Evolutionary conservation across 2,888 invertebrate genomes (phyloP).

Genomic region (Myathropa florea): DNA sequence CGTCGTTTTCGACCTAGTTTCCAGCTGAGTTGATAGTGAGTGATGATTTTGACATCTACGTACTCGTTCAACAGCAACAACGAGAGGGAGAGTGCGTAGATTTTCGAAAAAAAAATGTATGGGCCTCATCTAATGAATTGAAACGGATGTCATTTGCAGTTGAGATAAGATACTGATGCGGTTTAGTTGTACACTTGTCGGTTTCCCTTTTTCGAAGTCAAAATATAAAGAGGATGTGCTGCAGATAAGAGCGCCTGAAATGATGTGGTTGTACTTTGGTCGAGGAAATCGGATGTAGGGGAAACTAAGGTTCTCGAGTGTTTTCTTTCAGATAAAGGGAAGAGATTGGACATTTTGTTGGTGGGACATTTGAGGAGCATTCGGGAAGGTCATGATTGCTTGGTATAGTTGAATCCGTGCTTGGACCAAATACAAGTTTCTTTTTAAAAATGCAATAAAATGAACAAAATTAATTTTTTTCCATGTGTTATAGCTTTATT

Average conservation of each 20-base stretch:
- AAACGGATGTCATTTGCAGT: slow-evolving; percentile 41
- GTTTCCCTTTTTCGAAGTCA: not conserved
- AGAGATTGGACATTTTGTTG: too few species aligned
- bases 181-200: not conserved
- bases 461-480: too few species aligned
- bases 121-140: not conserved
- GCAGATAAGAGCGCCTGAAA: not conserved
- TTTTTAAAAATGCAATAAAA: too few species aligned
- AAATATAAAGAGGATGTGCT: not conserved
- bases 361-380: too few species aligned
- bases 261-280: too few species aligned
- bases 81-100: slow-evolving; percentile 3
- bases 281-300: not conserved
- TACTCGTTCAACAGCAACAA: not conserved
- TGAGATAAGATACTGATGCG: slow-evolving; percentile 1
- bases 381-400: too few species aligned
- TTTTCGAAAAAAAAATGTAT: not conserved
- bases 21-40: slow-evolving; percentile 50
- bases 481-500: too few species aligned
- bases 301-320: too few species aligned
- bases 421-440: too few species aligned
- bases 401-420: too few species aligned
- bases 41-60: slow-evolving; percentile 12
- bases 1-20: slow-evolving; percentile 68
- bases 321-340: too few species aligned